Evolutionary conservation across 1,140 invertebrate genomes (phyloP).

Genomic region (Lordiphosa collinella): DNA sequence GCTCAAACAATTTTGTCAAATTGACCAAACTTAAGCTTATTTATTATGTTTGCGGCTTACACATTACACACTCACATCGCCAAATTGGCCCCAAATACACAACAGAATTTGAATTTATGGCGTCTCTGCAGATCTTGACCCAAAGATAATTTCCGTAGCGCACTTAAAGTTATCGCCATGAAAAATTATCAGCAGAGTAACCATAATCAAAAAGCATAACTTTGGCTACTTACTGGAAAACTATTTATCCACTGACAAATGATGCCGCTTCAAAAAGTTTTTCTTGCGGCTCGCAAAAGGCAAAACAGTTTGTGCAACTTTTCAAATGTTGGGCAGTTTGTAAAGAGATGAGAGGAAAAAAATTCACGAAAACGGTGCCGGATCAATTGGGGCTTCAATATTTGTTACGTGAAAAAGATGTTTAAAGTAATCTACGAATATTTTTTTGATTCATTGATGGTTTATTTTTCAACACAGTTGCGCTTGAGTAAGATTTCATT

Average conservation of each 20-base stretch:
- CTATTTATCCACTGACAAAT: slow-evolving; percentile 78
- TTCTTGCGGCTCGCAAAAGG: slow-evolving; percentile 53
- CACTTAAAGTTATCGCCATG: slow-evolving; percentile 66
- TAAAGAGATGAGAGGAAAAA: slow-evolving; percentile 8
- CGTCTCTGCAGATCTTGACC: slow-evolving; percentile 12
- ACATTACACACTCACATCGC: slow-evolving; percentile 51
- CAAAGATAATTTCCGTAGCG: slow-evolving; percentile 11
- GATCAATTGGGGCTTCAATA: neutral
- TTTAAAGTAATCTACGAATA: too few relatives aligned
- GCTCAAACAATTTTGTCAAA: slow-evolving; percentile 77
- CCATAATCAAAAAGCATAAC: slow-evolving; percentile 76
- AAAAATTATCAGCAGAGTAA: slow-evolving; percentile 65
- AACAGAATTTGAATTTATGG: slow-evolving; percentile 68
- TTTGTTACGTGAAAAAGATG: too few relatives aligned
- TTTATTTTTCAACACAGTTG: too few relatives aligned
- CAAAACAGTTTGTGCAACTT: slow-evolving; percentile 73
- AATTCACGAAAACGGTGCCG: neutral
- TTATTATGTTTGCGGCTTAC: slow-evolving; percentile 75
- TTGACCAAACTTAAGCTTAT: slow-evolving; percentile 77
- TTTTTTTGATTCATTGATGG: too few relatives aligned
- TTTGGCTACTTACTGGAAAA: slow-evolving; percentile 73
- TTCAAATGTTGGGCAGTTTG: slow-evolving; percentile 33
- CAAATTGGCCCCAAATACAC: slow-evolving; percentile 54
- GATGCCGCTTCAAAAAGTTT: slow-evolving; percentile 72
- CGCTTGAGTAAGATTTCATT: too few relatives aligned